Evolutionary conservation across 2,113 vertebrate species (phyloP).

Genomic region (Muntiacus muntjak): DNA sequence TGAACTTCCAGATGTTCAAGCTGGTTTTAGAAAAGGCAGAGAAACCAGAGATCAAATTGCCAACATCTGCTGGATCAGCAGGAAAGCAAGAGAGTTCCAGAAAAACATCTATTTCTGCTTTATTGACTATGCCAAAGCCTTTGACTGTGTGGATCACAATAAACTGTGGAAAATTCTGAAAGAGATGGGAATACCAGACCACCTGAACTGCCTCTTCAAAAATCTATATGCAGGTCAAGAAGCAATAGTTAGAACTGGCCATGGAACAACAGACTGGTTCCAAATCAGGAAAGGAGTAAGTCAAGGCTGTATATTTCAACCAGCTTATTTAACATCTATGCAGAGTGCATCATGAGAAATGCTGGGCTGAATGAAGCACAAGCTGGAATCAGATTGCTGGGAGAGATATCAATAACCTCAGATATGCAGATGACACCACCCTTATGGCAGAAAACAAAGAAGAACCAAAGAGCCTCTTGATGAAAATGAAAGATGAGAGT

Average conservation of each 20-base stretch:
- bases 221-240: not conserved
- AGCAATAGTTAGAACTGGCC: not conserved
- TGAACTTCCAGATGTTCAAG: not conserved
- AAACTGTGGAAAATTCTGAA: not conserved
- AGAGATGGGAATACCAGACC: not conserved
- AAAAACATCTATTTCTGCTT: not conserved
- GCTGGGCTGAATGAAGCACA: not conserved
- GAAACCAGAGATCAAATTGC: not conserved
- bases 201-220: not conserved
- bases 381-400: not conserved
- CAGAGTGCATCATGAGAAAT: not conserved
- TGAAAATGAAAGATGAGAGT: not conserved
- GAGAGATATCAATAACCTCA: not conserved
- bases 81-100: not conserved
- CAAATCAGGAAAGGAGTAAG: not conserved
- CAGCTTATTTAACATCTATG: not conserved
- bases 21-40: not conserved
- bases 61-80: accelerated
- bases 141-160: not conserved
- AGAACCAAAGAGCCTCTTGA: not conserved
- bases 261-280: not conserved
- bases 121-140: not conserved
- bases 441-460: not conserved
- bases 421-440: not conserved
- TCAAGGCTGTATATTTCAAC: not conserved